Evolutionary conservation across 2,113 vertebrate genomes (phyloP).

Genomic region (Vimba vimba): DNA sequence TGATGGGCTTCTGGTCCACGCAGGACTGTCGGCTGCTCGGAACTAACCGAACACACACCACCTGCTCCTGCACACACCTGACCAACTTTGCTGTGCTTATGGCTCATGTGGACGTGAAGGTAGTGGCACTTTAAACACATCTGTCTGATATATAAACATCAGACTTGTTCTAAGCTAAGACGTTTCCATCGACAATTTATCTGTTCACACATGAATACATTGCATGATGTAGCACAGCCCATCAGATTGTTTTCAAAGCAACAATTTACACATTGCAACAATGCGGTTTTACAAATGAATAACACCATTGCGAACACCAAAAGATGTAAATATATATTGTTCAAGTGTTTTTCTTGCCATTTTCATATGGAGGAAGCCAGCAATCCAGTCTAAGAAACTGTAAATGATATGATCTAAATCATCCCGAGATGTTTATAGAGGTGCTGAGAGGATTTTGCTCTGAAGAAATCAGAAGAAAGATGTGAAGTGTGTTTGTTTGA

Average conservation of each 20-base stretch:
- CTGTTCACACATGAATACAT: not conserved
- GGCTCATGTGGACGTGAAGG: constrained; percentile 99
- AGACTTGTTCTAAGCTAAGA: not conserved
- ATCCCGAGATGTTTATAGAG: not conserved
- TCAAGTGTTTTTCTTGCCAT: not conserved
- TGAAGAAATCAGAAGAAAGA: not conserved
- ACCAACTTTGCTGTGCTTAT: constrained; percentile 98
- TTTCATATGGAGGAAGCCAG: not conserved
- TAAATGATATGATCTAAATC: not conserved
- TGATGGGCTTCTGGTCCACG: constrained; percentile 96
- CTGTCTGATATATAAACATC: not conserved
- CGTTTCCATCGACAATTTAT: not conserved
- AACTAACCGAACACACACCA: constrained; percentile 94
- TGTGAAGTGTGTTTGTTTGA: no score
- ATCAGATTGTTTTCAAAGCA: not conserved
- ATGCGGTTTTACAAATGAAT: not conserved
- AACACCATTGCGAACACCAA: not conserved
- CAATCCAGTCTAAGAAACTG: not conserved
- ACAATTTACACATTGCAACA: not conserved
- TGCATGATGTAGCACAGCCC: not conserved
- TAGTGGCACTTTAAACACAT: constrained; percentile 59
- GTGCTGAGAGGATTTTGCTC: not conserved
- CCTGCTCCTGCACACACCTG: constrained; percentile 95
- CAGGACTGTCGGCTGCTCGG: constrained; percentile 93
- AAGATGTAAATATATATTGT: not conserved